Base-by-base conservation (phyloP, 64 coral and sea anemone species). In the Stylophora pistillata region DNA sequence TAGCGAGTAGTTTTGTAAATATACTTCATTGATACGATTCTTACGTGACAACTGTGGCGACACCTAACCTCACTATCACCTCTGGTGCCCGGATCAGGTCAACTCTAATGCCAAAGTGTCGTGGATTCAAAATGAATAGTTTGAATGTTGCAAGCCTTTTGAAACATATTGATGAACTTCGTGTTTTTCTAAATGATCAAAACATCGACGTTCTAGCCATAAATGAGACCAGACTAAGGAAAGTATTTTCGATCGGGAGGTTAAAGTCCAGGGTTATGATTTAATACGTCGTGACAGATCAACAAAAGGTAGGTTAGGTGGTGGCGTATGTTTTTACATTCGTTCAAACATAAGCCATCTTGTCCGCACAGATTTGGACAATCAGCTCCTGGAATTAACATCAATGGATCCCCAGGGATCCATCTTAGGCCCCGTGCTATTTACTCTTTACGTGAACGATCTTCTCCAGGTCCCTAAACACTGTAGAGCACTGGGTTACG, bases 361-460 rank as follows among this genome's bases (percentile, higher is more conserved):
- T n/a, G n/a, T n/a, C n/a, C n/a, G n/a, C n/a, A n/a, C n/a, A n/a
- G n/a, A n/a, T n/a, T n/a, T n/a, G n/a, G n/a, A n/a, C n/a, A n/a
- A n/a, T n/a, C n/a, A n/a, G n/a, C n/a, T n/a, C n/a, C n/a, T n/a
- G n/a, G n/a, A n/a, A n/a, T n/a, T n/a, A n/a, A n/a, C n/a, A n/a
- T n/a, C n/a, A n/a, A n/a, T n/a, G n/a, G n/a, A n/a, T n/a, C n/a
- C n/a, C n/a, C n/a, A n/a, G n/a, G 74, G 41, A 76, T 76, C 74
- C 74, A 76, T 76, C 74, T 41, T 76, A 76, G 74, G 74, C 74
- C 78, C 78, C 55, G 55, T 81, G 58, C 78, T 81, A 60, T 81
- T 81, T 81, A 81, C 78, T 60, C 58, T 81, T 60, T 81, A 81
- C 52, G 58, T 63, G 55, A 81, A 81, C 78, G 78, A 81, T 34